These are phyloP conservation scores for Gracilinanus agilis DNA, from an alignment of 2,113 vertebrate species.

Conservation along the genomic window DNA sequence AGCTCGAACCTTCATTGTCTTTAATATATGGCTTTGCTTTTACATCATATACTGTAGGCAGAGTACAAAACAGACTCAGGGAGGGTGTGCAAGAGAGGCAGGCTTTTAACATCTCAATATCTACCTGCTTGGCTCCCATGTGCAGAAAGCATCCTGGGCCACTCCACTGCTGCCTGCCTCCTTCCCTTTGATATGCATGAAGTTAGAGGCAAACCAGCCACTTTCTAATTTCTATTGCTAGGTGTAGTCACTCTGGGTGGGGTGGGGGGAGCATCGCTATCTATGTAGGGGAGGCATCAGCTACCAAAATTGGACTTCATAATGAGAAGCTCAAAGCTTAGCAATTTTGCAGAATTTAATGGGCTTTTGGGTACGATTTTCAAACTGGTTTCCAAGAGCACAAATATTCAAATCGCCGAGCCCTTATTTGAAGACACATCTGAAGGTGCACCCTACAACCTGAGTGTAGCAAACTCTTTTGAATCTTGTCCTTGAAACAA, in stretches of 20 bases:
- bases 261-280: too few relatives aligned
- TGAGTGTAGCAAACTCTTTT: constrained; percentile 86
- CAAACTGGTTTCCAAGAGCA: constrained; percentile 84
- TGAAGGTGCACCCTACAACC: constrained; percentile 87
- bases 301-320: constrained; percentile 60
- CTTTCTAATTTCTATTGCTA: constrained; percentile 79
- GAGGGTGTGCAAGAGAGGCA: constrained; percentile 38
- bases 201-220: constrained; percentile 79
- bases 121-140: constrained; percentile 67
- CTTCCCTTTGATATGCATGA: constrained; percentile 84
- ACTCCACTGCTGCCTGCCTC: constrained; percentile 72
- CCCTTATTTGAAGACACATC: constrained; percentile 88
- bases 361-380: constrained; percentile 85
- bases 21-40: not conserved
- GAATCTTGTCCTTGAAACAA: constrained; percentile 90
- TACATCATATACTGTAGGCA: not conserved
- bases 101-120: constrained; percentile 75
- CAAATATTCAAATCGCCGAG: constrained; percentile 87
- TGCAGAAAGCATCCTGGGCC: constrained; percentile 32
- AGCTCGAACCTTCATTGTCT: not conserved
- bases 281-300: constrained; percentile 42
- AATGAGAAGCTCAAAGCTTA: constrained; percentile 77
- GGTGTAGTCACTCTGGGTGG: constrained; percentile 39
- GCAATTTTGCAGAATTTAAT: constrained; percentile 85
- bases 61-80: constrained; percentile 37